phyloP scores from a whole-genome alignment of 2,888 invertebrate species.

The Lathronympha strigana region DNA sequence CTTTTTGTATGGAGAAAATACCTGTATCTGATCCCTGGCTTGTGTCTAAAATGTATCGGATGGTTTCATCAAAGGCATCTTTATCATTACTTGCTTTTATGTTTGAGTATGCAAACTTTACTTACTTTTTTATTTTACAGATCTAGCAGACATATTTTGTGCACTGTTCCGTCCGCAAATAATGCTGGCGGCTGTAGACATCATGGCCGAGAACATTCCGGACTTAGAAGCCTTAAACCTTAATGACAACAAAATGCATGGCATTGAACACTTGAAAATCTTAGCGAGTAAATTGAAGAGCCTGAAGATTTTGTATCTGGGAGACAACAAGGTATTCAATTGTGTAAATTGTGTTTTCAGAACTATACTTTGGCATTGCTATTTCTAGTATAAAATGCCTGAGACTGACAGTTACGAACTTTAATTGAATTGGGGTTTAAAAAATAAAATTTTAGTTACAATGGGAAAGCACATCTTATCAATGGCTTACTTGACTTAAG shows the following conservation, averaged over 20 bases:
- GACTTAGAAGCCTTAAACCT: conserved; percentile 92
- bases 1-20: no score
- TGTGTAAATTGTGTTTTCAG: no score
- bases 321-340: conserved; percentile 89
- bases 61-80: background rate
- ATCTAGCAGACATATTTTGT: conserved; percentile 89
- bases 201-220: conserved; percentile 93
- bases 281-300: conserved; percentile 87
- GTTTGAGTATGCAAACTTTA: background rate
- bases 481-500: no score
- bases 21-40: no score
- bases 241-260: conserved; percentile 90
- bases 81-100: background rate
- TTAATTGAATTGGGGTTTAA: no score
- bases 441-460: no score
- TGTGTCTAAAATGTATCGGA: no score
- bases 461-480: no score
- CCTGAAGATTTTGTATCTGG: conserved; percentile 91
- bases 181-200: conserved; percentile 89
- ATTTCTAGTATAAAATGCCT: no score
- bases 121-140: conserved; percentile 62
- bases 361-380: no score
- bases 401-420: no score
- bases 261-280: conserved; percentile 87
- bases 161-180: conserved; percentile 89